Base-by-base conservation (phyloP, 2,113 vertebrate genomes). In the Cygnus atratus region DNA sequence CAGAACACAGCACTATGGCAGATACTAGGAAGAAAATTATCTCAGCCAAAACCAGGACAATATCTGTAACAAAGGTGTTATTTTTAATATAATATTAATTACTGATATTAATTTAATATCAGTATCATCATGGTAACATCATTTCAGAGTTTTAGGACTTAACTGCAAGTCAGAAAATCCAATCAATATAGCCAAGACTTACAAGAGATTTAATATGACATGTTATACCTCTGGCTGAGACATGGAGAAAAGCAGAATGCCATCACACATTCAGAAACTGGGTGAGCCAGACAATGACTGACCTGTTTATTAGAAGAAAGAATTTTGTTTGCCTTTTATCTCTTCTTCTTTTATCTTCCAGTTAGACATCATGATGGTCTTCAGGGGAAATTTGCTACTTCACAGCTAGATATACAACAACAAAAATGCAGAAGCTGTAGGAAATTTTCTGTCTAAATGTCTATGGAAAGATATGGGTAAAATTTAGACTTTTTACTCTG, bases 341-440 rank as follows among this genome's bases (percentile, higher is more conserved):
- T 1, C 2, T 46, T 73, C 59, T 76, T 52, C 43, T 82, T 74
- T 83, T 43, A 18, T 57, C 17, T 76, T 73, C 15, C 3, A 3
- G 11, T 62, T 86, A 12, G 0, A 0, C 7, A 18, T 1, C 4
- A 11, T 4, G 57, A 48, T 25, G 9, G 5, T 44, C 20, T 62
- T 43, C 37, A 43, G 26, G 57, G 33, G 12, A 65, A 88, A 68
- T 77, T 21, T 67, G 28, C 4, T 2, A 2, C 22, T 87, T 74
- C 31, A 28, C 37, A 26, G 20, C 63, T 78, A 82, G 54, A 54
- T 79, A 17, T 21, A 24, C 33, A 43, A 28, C 21, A 33, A 26
- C 29, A 76, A 37, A 84, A 86, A 9, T 20, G 17, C 37, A 76
- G 20, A 29, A 48, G n/a, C 48, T 57, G 19, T 39, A 70, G 29